Conservation (phyloP, 1,140 invertebrate species). For the Cotesia vestalis region DNA sequence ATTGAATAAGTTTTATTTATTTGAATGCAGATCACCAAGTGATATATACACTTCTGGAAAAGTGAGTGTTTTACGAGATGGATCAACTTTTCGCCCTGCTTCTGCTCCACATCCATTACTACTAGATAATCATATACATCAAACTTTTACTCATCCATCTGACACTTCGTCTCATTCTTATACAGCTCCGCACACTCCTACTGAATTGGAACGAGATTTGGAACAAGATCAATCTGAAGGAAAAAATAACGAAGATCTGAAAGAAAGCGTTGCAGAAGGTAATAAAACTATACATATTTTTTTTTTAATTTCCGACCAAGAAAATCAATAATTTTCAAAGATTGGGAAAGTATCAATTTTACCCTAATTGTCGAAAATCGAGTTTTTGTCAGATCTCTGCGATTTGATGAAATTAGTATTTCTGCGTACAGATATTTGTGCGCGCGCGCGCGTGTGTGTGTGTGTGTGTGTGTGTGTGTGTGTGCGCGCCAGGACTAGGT, state of each 20-base stretch:
- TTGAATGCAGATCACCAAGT: slow-evolving; percentile 56
- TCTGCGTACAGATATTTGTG: too few species aligned
- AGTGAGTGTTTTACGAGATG: slow-evolving; percentile 75
- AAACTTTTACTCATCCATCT: slow-evolving; percentile 55
- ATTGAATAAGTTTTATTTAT: neutral
- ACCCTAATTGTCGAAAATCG: too few species aligned
- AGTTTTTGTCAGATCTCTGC: too few species aligned
- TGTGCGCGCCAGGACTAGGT: too few species aligned
- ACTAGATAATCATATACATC: slow-evolving; percentile 61
- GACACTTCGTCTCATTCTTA: slow-evolving; percentile 58
- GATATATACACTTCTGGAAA: slow-evolving; percentile 65
- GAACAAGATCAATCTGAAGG: slow-evolving; percentile 58
- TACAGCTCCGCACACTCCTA: slow-evolving; percentile 61
- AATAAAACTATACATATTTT: slow-evolving; percentile 13
- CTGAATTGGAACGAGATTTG: slow-evolving; percentile 60
- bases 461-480: too few species aligned
- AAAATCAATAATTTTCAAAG: too few species aligned
- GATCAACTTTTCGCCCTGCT: slow-evolving; percentile 68
- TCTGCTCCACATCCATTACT: slow-evolving; percentile 69
- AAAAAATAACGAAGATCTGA: slow-evolving; percentile 56
- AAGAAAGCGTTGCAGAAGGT: slow-evolving; percentile 64
- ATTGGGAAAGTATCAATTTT: too few species aligned
- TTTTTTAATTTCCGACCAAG: neutral
- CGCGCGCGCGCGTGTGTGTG: too few species aligned
- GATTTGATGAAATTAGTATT: too few species aligned